These are phyloP conservation scores for Fundulus diaphanus DNA, from an alignment of 2,797 vertebrate genomes.

Conservation along the genomic window DNA sequence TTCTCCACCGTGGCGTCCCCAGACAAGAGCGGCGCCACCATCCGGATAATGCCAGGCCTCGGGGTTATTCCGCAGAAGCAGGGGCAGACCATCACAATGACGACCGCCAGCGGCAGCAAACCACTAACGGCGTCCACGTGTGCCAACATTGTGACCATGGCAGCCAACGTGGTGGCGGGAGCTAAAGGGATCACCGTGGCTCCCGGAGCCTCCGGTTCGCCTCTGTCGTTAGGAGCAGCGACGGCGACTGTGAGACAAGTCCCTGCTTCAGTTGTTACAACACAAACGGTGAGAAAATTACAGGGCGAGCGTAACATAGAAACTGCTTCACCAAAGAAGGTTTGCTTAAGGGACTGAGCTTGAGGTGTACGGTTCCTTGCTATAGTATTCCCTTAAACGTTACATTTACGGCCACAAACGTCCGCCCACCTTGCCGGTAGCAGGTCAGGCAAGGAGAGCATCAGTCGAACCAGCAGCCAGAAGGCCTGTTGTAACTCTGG, in stretches of 20 bases:
- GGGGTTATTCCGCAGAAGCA: conserved; percentile 93
- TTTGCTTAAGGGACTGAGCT: background rate
- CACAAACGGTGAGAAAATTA: conserved; percentile 87
- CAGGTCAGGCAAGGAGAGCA: too few species aligned
- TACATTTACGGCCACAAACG: background rate
- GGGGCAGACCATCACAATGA: conserved; percentile 90
- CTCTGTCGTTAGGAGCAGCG: conserved; percentile 86
- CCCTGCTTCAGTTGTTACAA: conserved; percentile 90
- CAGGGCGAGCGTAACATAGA: background rate
- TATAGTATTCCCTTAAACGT: background rate
- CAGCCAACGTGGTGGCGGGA: conserved; percentile 83
- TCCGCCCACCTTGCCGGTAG: too few species aligned
- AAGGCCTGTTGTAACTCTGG: too few species aligned
- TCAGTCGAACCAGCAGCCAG: too few species aligned
- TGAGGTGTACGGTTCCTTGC: too few species aligned
- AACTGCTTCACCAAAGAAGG: background rate
- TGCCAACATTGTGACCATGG: conserved; percentile 86
- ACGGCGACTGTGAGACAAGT: conserved; percentile 90
- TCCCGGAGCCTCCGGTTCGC: conserved; percentile 80
- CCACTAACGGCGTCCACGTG: conserved; percentile 77
- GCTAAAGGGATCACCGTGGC: conserved; percentile 88
- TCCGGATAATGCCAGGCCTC: conserved; percentile 94
- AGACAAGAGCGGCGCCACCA: conserved; percentile 90
- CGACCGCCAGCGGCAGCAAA: conserved; percentile 77
- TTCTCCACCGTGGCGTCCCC: conserved; percentile 83